Evolutionary conservation across 2,888 invertebrate species (phyloP), one percentile per base, ranked within the genome.

Genomic region (Drosophila buzzatii): DNA sequence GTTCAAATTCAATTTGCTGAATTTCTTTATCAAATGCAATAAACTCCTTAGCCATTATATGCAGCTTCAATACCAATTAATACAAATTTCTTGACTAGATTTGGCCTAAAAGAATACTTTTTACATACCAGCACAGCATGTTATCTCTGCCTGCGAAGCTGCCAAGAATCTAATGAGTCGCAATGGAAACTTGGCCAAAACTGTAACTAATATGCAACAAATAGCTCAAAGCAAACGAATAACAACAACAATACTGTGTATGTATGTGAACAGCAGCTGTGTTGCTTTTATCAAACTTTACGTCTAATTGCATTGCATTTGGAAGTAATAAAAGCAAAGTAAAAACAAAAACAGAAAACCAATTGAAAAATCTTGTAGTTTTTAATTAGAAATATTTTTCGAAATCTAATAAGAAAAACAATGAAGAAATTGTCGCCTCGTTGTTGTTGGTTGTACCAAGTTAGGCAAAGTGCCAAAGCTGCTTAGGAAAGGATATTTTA

Each of bases 381-480:
- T 86, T 86, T 86, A 86, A 86, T 86, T 89, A 86, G 89, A 86
- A 82, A 82, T 71, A 86, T 89, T 89, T 85, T 82, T 65, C 63
- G 53, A 76, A 78, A 83, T 78, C 81, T 69, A 67, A 51, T 10
- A 53, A 60, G 53, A 33, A 4, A 44, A 60, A 70, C 61, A 62
- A 4, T 57, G 41, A 58, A 67, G 60, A 71, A 67, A 62, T 59
- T 53, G 67, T 66, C 64, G 60, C 31, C 45, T 33, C 16, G 56
- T 64, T 66, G 42, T 20, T 20, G 44, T 12, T 23, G 53, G 47
- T 7, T 9, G n/a, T 27, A 45, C 35, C 23, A 39, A 61, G 39
- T 68, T 79, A 84, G 82, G 85, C 84, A 81, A 73, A 73, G 69
- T 80, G 86, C 86, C 83, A 85, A 79, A 62, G 33, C 56, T 63